Conservation (phyloP, 2,797 vertebrate genomes). For the Muscicapa striata region DNA sequence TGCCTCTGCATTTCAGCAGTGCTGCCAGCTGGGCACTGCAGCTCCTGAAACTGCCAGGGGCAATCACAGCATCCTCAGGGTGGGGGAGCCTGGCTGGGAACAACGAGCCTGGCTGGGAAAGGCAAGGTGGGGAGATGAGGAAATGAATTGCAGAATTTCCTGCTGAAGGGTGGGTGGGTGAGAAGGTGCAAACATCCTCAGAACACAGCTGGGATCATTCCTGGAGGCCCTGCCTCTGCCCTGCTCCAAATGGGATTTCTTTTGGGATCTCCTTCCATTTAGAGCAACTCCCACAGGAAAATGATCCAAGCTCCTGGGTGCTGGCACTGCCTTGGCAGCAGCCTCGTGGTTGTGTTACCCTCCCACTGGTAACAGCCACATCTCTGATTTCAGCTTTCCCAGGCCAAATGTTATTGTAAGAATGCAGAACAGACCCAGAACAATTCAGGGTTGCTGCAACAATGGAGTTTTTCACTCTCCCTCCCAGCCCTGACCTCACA, state of each 20-base stretch:
- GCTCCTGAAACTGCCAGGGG: not conserved
- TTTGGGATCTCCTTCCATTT: not conserved
- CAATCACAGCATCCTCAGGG: not conserved
- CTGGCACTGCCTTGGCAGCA: not conserved
- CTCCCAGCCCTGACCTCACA: not conserved
- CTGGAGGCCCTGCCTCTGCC: not conserved
- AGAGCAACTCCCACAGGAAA: not conserved
- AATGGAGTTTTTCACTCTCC: not conserved
- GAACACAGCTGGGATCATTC: not conserved
- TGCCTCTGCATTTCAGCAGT: not conserved
- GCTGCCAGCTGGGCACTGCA: slow-evolving; percentile 8
- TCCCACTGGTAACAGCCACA: accelerated
- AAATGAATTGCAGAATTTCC: not conserved
- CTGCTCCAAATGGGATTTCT: not conserved
- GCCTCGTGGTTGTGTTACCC: not conserved
- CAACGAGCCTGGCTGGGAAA: not conserved
- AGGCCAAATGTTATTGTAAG: not conserved
- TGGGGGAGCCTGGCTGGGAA: not conserved
- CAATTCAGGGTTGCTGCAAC: not conserved
- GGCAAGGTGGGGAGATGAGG: not conserved
- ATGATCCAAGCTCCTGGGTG: not conserved
- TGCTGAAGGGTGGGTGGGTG: not conserved
- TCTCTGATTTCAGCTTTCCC: not conserved
- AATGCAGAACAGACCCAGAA: not conserved
- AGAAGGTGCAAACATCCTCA: not conserved